These are phyloP conservation scores for Atrina japonica DNA, from an alignment of 2,888 invertebrate species.

Conservation along the genomic window DNA sequence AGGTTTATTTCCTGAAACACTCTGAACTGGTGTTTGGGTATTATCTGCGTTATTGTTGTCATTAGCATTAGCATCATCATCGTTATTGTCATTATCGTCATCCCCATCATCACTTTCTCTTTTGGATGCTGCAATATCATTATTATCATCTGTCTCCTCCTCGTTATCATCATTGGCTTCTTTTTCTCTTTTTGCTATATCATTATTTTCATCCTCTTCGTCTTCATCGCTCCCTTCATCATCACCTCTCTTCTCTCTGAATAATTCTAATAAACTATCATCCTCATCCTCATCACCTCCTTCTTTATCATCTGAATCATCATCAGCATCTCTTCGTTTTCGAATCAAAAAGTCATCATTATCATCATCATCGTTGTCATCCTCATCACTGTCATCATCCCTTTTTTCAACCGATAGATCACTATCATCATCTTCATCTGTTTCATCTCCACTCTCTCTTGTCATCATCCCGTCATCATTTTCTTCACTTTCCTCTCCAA, in stretches of 20 bases:
- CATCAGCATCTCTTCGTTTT: constrained; percentile 2
- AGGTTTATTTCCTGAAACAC: not conserved
- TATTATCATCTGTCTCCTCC: constrained; percentile 13
- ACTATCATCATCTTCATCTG: not conserved
- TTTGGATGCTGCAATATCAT: not conserved
- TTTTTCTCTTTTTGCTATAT: not conserved
- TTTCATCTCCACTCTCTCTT: not conserved
- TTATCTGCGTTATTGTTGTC: constrained; percentile 6
- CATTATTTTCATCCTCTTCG: not conserved
- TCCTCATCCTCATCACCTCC: constrained; percentile 1
- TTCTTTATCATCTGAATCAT: not conserved
- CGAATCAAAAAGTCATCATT: not conserved
- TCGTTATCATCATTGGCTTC: constrained; percentile 2
- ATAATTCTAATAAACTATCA: too few species aligned
- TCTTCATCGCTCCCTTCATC: constrained; percentile 1
- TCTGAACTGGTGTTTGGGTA: not conserved
- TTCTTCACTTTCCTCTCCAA: not conserved
- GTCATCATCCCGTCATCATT: not conserved
- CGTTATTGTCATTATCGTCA: not conserved
- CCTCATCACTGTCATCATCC: not conserved
- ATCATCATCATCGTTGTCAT: constrained; percentile 4
- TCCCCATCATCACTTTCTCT: not conserved
- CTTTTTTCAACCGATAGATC: not conserved
- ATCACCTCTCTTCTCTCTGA: not conserved
- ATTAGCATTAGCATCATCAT: constrained; percentile 12